A percentile compares a stretch with the other conserved stretches of the same genome.
Evolutionary conservation across 2,113 vertebrate genomes (phyloP).

Genomic region (Coptodon rendalli): DNA sequence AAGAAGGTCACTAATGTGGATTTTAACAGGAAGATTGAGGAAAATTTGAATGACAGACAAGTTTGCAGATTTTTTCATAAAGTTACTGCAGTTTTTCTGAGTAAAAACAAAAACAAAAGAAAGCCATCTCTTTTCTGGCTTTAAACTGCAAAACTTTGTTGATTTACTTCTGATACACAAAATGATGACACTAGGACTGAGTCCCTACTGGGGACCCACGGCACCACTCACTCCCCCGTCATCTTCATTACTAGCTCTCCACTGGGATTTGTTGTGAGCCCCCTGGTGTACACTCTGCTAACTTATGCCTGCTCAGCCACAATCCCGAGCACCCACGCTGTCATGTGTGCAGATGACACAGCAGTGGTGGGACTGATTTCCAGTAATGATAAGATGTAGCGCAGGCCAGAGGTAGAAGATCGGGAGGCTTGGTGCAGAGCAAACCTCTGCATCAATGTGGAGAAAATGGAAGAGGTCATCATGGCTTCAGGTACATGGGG

Average conservation of each 20-base stretch:
- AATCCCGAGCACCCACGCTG: not conserved
- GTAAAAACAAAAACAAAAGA: not conserved
- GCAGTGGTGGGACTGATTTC: not conserved
- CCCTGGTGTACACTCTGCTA: not conserved
- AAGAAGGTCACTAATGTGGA: not conserved
- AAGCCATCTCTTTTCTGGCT: not conserved
- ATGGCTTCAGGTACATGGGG: not conserved
- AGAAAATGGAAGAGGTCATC: not conserved
- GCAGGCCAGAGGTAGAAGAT: not conserved
- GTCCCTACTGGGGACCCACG: not conserved
- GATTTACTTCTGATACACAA: not conserved
- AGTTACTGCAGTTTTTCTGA: not conserved
- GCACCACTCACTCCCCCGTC: not conserved
- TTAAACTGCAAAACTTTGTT: not conserved
- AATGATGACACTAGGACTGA: not conserved
- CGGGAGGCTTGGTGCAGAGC: not conserved
- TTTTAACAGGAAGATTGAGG: not conserved
- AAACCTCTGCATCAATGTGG: not conserved
- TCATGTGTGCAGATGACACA: not conserved
- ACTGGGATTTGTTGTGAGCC: not conserved
- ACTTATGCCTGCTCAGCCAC: not conserved
- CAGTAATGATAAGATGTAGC: not conserved
- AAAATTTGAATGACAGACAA: not conserved
- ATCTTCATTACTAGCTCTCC: not conserved
- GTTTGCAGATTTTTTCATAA: not conserved